Evolutionary conservation across 92 coral and sea anemone species (phyloP).

Genomic region (Siderastrea siderea): DNA sequence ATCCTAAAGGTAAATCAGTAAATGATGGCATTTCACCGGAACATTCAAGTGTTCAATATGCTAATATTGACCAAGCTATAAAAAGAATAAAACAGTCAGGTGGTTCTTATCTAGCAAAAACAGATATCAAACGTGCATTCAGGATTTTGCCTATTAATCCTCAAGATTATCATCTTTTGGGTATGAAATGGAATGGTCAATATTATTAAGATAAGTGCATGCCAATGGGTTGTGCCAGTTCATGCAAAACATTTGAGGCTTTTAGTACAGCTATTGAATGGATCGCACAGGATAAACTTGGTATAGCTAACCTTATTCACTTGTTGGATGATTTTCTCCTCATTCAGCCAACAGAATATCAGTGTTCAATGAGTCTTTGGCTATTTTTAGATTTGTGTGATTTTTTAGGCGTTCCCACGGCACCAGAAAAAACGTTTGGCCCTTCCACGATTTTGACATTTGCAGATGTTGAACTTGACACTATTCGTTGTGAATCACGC

Average conservation of each 20-base stretch:
- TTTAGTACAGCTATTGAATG: slow-evolving; percentile 63
- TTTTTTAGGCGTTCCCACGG: slow-evolving; percentile 39
- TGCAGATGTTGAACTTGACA: slow-evolving; percentile 70
- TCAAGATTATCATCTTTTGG: slow-evolving; percentile 49
- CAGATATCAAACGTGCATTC: slow-evolving; percentile 53
- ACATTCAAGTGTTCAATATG: slow-evolving; percentile 40
- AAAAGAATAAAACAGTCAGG: slow-evolving; percentile 23
- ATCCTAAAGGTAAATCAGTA: slow-evolving; percentile 51
- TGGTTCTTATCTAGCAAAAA: slow-evolving; percentile 53
- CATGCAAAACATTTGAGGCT: slow-evolving; percentile 37
- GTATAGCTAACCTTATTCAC: slow-evolving; percentile 42
- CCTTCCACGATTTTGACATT: slow-evolving; percentile 45
- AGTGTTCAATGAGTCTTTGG: slow-evolving; percentile 13
- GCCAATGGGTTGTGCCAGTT: slow-evolving; percentile 66
- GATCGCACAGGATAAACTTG: slow-evolving; percentile 44
- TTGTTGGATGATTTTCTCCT: slow-evolving; percentile 59
- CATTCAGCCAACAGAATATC: slow-evolving; percentile 10
- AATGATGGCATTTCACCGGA: slow-evolving; percentile 65
- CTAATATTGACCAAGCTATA: slow-evolving; percentile 43
- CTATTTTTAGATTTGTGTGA: slow-evolving; percentile 49
- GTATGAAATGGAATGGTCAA: slow-evolving; percentile 19
- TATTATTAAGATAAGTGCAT: slow-evolving; percentile 59
- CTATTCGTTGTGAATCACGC: slow-evolving; percentile 43
- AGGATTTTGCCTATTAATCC: slow-evolving; percentile 38
- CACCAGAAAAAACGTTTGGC: slow-evolving; percentile 46